Evolutionary conservation across 2,797 vertebrate genomes (phyloP).

Genomic region (Trichosurus vulpecula): DNA sequence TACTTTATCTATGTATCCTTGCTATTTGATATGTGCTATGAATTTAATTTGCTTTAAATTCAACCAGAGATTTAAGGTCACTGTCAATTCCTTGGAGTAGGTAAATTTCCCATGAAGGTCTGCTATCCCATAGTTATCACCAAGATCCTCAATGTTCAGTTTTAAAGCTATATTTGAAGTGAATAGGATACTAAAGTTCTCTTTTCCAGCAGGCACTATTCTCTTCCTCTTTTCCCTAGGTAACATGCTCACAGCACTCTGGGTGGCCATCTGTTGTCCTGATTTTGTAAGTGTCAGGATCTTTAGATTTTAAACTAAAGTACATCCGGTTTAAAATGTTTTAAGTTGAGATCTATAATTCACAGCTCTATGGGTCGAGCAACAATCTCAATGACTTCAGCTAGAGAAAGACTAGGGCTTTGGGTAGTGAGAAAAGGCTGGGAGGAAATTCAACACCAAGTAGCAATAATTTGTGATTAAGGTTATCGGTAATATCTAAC

Average conservation of each 20-base stretch:
- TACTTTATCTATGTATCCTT: constrained; percentile 28
- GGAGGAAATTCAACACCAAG: constrained; percentile 69
- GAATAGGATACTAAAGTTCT: background rate
- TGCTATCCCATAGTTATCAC: constrained; percentile 13
- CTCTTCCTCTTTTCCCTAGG: background rate
- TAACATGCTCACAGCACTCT: background rate
- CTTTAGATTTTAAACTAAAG: constrained; percentile 55
- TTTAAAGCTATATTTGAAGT: background rate
- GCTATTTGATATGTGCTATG: background rate
- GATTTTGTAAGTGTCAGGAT: background rate
- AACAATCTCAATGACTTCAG: background rate
- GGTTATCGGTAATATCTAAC: constrained; percentile 86
- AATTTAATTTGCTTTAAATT: constrained; percentile 49
- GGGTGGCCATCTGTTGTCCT: background rate
- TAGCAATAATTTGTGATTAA: constrained; percentile 80
- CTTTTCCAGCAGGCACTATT: constrained; percentile 4
- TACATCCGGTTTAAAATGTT: constrained; percentile 50
- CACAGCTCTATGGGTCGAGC: constrained; percentile 41
- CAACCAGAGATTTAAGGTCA: background rate
- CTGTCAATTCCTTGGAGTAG: background rate
- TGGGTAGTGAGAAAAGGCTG: constrained; percentile 53
- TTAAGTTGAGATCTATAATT: constrained; percentile 66
- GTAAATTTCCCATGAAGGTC: background rate
- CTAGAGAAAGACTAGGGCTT: constrained; percentile 41
- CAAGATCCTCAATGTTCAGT: background rate